Conservation (phyloP, 1,140 invertebrate species). For the Coptotermes formosanus region DNA sequence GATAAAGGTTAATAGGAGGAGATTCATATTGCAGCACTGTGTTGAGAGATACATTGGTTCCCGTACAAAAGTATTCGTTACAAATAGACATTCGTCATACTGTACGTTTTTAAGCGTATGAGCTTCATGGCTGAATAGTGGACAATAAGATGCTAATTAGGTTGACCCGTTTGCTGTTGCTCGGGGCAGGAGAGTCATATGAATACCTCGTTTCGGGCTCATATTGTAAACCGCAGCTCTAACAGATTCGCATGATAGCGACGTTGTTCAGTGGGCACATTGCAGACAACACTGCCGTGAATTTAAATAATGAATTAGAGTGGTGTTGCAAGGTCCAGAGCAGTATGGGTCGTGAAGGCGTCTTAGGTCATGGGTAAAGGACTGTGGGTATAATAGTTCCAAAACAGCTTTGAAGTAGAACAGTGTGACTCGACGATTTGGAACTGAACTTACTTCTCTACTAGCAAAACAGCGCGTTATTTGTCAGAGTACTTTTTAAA, state of each 20-base stretch:
- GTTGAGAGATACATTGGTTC: background rate
- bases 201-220: background rate
- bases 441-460: too few relatives aligned
- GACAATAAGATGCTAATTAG: slow-evolving; percentile 8
- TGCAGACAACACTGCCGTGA: background rate
- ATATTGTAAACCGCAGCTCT: background rate
- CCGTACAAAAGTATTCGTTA: background rate
- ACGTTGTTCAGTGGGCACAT: background rate
- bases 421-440: too few relatives aligned
- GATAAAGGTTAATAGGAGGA: too few relatives aligned
- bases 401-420: too few relatives aligned
- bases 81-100: background rate
- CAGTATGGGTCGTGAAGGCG: background rate
- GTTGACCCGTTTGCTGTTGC: background rate
- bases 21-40: background rate
- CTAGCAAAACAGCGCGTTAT: too few relatives aligned
- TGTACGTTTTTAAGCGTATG: background rate
- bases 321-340: too few relatives aligned
- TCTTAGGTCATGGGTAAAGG: background rate
- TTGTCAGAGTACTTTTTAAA: too few relatives aligned
- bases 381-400: background rate
- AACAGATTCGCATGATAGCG: background rate
- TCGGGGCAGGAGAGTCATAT: background rate
- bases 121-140: background rate
- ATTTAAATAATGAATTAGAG: background rate